Conservation (phyloP, 2,797 vertebrate species). For the Sebastes steindachneri region DNA sequence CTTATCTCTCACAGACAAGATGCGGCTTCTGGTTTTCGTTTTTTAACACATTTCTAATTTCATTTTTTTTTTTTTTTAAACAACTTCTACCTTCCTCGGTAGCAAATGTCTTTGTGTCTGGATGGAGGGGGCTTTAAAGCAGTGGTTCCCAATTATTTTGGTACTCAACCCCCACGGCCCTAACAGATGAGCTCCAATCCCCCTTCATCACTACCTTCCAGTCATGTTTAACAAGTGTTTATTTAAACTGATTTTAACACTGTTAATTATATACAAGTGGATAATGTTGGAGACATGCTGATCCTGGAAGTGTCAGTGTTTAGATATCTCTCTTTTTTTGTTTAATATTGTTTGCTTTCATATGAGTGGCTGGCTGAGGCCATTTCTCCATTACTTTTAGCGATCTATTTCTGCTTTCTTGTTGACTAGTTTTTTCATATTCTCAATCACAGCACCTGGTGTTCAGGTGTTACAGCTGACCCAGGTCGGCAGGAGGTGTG, state of each 20-base stretch:
- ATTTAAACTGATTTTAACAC: background rate
- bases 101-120: background rate
- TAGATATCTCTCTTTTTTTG: background rate
- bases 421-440: background rate
- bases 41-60: background rate
- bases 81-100: background rate
- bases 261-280: background rate
- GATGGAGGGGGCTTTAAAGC: background rate
- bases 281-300: background rate
- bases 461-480: background rate
- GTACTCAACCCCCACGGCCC: too few species aligned
- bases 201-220: background rate
- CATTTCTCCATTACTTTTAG: background rate
- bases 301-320: background rate
- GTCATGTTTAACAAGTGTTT: background rate
- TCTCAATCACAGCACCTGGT: background rate
- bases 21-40: background rate
- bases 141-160: background rate
- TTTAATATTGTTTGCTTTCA: background rate
- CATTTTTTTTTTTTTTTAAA: background rate
- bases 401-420: background rate
- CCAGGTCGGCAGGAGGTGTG: too few species aligned
- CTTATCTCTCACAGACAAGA: constrained; percentile 3
- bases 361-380: background rate
- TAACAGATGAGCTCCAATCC: background rate